Evolutionary conservation across 2,888 invertebrate species (phyloP), one percentile per base, ranked within the genome.

Genomic region (Heliconius ethilla): DNA sequence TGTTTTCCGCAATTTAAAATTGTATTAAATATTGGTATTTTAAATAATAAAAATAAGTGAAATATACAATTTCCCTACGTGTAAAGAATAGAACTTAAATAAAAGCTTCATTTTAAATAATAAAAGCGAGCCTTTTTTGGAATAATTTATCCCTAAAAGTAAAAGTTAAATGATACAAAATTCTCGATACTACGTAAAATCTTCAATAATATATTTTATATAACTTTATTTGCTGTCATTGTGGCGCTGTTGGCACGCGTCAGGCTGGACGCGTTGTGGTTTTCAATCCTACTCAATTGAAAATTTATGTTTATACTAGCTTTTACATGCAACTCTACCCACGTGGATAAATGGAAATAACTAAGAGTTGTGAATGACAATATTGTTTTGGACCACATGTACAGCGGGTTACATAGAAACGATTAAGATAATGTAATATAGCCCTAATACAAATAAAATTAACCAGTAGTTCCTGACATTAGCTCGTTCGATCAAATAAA

Each of bases 241-340:
- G 37, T 67, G 10, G 67, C 22, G 37, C 67, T 37, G 40, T 25
- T 69, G 69, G 69, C 69, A 69, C 69, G 69, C 69, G 40, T 69
- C 69, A 13, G 11, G 6, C n/a, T 37, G n/a, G n/a, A 67, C 40
- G 69, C 69, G 40, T 3, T 69, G 69, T 69, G 69, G 69, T 69
- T 69, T 69, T 25, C 15, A 69, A 69, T 25, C n/a, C 40, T 69
- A 15, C 13, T 69, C 13, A 7, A 7, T 40, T 15, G 40, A 18
- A 69, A 40, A 37, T 67, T 40, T 67, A 67, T n/a, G 25, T 15
- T 63, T 63, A 67, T 40, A 67, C n/a, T 67, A n/a, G n/a, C 22
- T 67, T 67, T 67, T 67, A 22, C 25, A 27, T 27, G 27, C 27
- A n/a, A n/a, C n/a, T n/a, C n/a, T 3, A n/a, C 22, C n/a, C n/a